phyloP scores from a whole-genome alignment of 2,888 invertebrate genomes.

The Maniola hyperantus region DNA sequence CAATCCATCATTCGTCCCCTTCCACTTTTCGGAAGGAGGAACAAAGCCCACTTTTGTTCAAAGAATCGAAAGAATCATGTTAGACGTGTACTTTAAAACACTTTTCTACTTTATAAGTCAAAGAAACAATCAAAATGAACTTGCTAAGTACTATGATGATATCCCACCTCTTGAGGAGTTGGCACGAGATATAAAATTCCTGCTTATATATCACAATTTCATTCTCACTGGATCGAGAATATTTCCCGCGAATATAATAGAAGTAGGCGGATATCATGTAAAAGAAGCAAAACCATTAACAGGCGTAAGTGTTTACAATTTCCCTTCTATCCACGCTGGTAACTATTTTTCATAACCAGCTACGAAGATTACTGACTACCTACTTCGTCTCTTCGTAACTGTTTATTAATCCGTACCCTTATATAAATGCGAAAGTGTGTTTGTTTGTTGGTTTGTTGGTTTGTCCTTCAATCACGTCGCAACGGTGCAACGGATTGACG shows the following conservation, averaged over 20 bases:
- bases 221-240: conserved; percentile 83
- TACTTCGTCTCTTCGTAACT: too few species aligned
- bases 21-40: conserved; percentile 75
- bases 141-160: conserved; percentile 71
- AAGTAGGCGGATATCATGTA: conserved; percentile 85
- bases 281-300: conserved; percentile 68
- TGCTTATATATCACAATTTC: conserved; percentile 84
- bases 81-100: conserved; percentile 56
- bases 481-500: too few species aligned
- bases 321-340: too few species aligned
- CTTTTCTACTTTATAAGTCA: conserved; percentile 55
- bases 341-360: too few species aligned
- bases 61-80: conserved; percentile 62
- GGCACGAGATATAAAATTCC: conserved; percentile 77
- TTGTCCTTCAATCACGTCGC: too few species aligned
- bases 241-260: conserved; percentile 82
- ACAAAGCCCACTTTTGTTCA: conserved; percentile 64
- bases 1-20: conserved; percentile 82
- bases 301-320: conserved; percentile 56
- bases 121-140: conserved; percentile 57
- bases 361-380: too few species aligned
- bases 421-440: too few species aligned
- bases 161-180: conserved; percentile 81
- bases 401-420: too few species aligned
- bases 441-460: too few species aligned